phyloP scores from a whole-genome alignment of 2,888 invertebrate genomes.

The Himalopsyche tibetana region DNA sequence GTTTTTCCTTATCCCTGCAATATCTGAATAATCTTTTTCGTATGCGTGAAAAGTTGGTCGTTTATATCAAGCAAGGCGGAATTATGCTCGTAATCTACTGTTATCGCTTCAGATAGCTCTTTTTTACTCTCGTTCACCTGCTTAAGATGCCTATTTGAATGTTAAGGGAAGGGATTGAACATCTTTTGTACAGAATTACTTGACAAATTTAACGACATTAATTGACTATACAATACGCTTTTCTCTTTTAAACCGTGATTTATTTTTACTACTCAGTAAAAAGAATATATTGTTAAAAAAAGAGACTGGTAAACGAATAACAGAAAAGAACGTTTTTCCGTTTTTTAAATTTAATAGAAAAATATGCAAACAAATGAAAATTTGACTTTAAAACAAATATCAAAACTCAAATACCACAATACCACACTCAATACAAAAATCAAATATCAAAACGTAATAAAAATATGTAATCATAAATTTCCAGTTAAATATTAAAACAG shows the following conservation, averaged over 20 bases:
- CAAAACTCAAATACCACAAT: too few relatives aligned
- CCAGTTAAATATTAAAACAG: too few relatives aligned
- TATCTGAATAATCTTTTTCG: slow-evolving; percentile 53
- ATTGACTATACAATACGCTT: neutral
- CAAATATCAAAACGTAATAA: too few relatives aligned
- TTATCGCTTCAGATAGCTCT: slow-evolving; percentile 54
- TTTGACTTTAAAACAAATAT: too few relatives aligned
- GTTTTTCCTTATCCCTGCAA: slow-evolving; percentile 49
- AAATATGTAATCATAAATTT: too few relatives aligned
- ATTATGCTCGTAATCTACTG: slow-evolving; percentile 58
- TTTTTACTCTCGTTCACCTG: slow-evolving; percentile 49
- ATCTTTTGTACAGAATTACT: slow-evolving; percentile 29
- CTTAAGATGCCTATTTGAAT: slow-evolving; percentile 44
- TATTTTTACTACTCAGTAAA: neutral
- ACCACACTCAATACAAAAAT: too few relatives aligned
- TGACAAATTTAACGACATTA: slow-evolving; percentile 15
- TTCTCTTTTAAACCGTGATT: neutral
- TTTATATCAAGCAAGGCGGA: slow-evolving; percentile 53
- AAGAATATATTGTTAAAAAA: too few relatives aligned
- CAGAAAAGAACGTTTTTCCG: too few relatives aligned
- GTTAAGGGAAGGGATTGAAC: slow-evolving; percentile 34
- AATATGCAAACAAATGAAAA: too few relatives aligned
- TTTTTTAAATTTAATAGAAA: too few relatives aligned
- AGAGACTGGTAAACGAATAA: too few relatives aligned
- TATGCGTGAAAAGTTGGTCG: slow-evolving; percentile 53